Evolutionary conservation across 1,140 invertebrate genomes (phyloP).

Genomic region (Frieseomelitta varia): DNA sequence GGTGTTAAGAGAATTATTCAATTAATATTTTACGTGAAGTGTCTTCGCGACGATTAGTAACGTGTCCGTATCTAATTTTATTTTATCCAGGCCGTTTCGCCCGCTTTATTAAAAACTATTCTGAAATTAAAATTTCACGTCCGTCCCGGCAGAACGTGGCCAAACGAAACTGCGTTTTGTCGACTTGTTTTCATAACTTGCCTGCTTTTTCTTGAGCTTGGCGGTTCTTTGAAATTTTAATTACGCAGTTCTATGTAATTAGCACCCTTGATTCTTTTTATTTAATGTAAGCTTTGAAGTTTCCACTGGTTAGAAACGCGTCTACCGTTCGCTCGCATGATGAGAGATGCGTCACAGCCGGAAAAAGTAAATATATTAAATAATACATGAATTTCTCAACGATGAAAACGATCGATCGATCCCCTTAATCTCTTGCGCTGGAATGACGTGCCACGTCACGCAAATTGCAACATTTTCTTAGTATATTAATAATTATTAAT

Average conservation of each 20-base stretch:
- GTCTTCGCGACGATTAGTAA: not conserved
- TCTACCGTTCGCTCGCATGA: not conserved
- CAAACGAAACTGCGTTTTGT: not conserved
- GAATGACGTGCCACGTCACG: no score
- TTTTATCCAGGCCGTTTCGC: not conserved
- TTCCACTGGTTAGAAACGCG: not conserved
- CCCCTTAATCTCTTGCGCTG: no score
- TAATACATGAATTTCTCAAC: not conserved
- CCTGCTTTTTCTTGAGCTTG: not conserved
- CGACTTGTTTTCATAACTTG: not conserved
- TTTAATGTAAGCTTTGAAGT: not conserved
- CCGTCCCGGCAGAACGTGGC: not conserved
- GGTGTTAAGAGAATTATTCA: not conserved
- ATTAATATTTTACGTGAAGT: not conserved
- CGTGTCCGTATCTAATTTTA: not conserved
- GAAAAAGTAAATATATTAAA: not conserved
- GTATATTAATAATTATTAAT: no score
- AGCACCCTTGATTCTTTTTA: not conserved
- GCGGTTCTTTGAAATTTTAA: conserved; percentile 10
- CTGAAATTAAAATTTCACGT: not conserved
- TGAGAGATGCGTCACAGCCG: not conserved
- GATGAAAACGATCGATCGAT: not conserved
- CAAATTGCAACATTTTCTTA: no score
- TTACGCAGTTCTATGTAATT: conserved; percentile 14
- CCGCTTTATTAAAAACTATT: not conserved